phyloP scores from a whole-genome alignment of 2,113 vertebrate genomes.

The Opisthocomus hoazin region DNA sequence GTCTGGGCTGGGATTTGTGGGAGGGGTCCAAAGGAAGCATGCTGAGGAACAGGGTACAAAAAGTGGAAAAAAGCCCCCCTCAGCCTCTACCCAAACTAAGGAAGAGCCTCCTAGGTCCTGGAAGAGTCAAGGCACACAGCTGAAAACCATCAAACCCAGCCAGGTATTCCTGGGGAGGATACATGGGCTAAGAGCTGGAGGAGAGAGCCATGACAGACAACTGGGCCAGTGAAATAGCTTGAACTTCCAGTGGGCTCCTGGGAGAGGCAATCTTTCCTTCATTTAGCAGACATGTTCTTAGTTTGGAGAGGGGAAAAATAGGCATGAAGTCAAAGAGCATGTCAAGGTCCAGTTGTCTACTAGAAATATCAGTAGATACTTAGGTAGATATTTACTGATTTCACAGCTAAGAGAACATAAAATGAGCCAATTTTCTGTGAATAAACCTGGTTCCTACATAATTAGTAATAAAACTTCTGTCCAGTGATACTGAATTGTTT shows the following conservation, averaged over 20 bases:
- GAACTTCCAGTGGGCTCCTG: neutral
- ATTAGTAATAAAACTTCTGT: neutral
- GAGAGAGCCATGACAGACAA: neutral
- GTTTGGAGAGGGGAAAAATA: neutral
- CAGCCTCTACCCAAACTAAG: neutral
- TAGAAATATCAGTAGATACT: neutral
- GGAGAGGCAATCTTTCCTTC: neutral
- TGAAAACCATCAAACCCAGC: neutral
- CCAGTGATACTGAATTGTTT: neutral
- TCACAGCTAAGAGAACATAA: neutral
- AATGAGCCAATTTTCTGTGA: neutral
- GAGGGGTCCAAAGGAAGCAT: neutral
- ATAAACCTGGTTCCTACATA: neutral
- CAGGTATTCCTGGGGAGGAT: neutral
- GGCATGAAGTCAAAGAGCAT: neutral
- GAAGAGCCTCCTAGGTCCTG: neutral
- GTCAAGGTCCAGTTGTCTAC: neutral
- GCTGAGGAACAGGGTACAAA: neutral
- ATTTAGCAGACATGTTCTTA: neutral
- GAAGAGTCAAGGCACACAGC: neutral
- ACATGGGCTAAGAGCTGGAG: neutral
- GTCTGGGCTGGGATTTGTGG: neutral
- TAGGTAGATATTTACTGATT: neutral
- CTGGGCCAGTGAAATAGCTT: neutral
- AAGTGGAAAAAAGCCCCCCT: neutral